These are phyloP conservation scores for Mirounga angustirostris DNA, from an alignment of 2,113 vertebrate species.

Conservation along the genomic window DNA sequence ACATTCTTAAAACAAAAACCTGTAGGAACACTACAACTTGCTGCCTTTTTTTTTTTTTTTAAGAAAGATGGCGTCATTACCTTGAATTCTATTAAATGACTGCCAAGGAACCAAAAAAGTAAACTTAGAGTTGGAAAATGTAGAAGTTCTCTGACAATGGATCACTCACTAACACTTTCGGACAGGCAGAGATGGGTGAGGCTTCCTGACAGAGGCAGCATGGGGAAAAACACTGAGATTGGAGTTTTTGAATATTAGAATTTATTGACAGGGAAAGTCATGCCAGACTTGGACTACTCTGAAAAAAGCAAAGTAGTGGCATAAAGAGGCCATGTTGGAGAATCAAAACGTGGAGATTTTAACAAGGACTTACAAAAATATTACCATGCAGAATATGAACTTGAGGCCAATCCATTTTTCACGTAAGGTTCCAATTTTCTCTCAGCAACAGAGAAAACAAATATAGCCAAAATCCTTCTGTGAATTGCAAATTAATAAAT, in stretches of 20 bases:
- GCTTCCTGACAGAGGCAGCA: no score
- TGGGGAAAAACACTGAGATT: not conserved
- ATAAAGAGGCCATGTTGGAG: not conserved
- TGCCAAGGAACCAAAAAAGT: not conserved
- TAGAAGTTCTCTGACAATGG: not conserved
- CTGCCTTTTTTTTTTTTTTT: not conserved
- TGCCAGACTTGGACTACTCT: not conserved
- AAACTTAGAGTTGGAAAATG: not conserved
- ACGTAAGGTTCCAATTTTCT: not conserved
- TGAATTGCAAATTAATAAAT: conserved; percentile 37
- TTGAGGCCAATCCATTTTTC: not conserved
- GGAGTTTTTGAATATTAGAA: not conserved
- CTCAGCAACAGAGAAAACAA: conserved; percentile 34
- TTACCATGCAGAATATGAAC: not conserved
- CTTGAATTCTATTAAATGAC: not conserved
- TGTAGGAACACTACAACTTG: not conserved
- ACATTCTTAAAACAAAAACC: not conserved
- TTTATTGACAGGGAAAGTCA: not conserved
- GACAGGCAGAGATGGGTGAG: not conserved
- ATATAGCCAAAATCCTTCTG: not conserved
- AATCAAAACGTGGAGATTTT: not conserved
- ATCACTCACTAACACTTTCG: not conserved
- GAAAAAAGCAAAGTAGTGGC: not conserved
- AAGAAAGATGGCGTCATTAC: not conserved
- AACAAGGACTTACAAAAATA: not conserved